Evolutionary conservation across 53 echinoderm and acorn worm genomes (phyloP), one percentile per base, ranked within the genome.

Genomic region (Antedon mediterranea): DNA sequence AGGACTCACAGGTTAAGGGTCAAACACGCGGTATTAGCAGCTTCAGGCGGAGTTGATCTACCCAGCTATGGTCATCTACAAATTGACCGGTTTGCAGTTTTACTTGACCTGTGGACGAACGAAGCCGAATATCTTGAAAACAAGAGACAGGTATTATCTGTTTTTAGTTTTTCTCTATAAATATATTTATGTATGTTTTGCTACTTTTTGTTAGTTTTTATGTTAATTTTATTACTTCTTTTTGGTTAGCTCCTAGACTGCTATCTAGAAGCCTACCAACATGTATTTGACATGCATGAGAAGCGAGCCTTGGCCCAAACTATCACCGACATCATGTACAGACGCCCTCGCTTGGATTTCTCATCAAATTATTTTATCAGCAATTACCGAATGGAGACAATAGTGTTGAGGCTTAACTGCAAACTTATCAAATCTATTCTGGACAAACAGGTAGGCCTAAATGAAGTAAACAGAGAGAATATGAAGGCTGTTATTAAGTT

Each of bases 251-350:
- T 98, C 28, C 84, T 93, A n/a, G 98, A 98, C 71, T 86, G 88
- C 0, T 98, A 98, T 27, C 73, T 98, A 73, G 98, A 98, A 79
- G 93, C 92, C 33, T 98, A 98, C 73, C 98, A 98, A 34, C 89
- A 98, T 43, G 98, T 93, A 27, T 93, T 93, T 88, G 98, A 98
- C 80, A 98, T 98, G 93, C 92, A 98, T 37, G 98, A 98, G 83
- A 93, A 92, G 81, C 80, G 88, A 37, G 74, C 78, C 57, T 88
- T 93, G 29, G 90, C 92, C 23, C 98, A 98, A 71, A 90, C 88
- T 76, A 87, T 98, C 72, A 81, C 88, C n/a, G 85, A 98, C 78
- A 73, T 92, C 28, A 86, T 93, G 78, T 78, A 86, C 73, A 84
- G 83, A 75, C 88, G 92, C 31, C 98, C 98, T 76, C 88, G 98